Base-by-base conservation (phyloP, 2,888 invertebrate species). In the Pristionchus arcanus region DNA sequence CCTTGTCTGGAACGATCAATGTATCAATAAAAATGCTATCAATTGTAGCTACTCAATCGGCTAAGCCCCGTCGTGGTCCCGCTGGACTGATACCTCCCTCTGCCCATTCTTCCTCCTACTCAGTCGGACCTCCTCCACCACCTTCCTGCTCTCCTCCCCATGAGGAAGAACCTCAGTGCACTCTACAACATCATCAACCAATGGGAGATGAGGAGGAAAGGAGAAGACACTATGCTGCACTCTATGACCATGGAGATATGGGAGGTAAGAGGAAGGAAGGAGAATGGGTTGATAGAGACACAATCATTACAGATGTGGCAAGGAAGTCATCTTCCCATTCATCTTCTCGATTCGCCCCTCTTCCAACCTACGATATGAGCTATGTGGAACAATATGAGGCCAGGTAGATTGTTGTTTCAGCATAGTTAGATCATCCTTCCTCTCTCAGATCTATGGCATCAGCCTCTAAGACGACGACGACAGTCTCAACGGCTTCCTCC, bases 321-420 rank as follows among this genome's bases (percentile, higher is more conserved):
- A 77, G 31, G 31, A 68, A 68, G 68, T 68, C 42, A 19, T 77
- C 77, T 15, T 77, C 77, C 77, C 21, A 74, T 25, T 74, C 74
- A 74, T 59, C 83, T 11, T 21, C 84, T 55, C 84, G 55, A 31
- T 84, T 84, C 84, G 31, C 53, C 16, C 84, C 84, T 28, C 84
- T 84, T 31, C 84, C 84, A n/a, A 42, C 55, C 16, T 84, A 59
- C 34, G 84, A 84, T 84, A 84, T 84, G 84, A 84, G 84, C 53
- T 84, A 84, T 37, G 84, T 84, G 28, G 55, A 84, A 21, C 55
- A 84, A 55, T 31, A 84, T 25, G 77, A 77, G 77, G 37, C 77
- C 25, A 77, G 77, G 77, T 77, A 11, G 11, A 37, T 31, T 2
- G 2, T 71, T 71, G 11, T 11, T 71, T 71, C 25, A 66, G 1